These are phyloP conservation scores for Corydoras sp. DNA, from an alignment of 2,113 vertebrate genomes.

Conservation along the genomic window DNA sequence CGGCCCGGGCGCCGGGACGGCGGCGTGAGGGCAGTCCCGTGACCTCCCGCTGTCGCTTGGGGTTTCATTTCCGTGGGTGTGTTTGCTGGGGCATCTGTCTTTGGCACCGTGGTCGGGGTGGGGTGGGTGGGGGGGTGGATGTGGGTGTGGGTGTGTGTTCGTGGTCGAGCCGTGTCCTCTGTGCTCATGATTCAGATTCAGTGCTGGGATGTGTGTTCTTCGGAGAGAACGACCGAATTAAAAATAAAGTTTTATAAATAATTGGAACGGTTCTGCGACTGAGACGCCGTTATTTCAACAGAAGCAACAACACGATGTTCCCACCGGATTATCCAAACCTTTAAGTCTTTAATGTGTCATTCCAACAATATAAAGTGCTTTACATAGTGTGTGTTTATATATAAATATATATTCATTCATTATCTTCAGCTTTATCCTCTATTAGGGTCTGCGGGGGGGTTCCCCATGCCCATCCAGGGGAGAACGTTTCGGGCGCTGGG, in stretches of 20 bases:
- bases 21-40: conserved; percentile 35
- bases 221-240: conserved; percentile 53
- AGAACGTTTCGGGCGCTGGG: no score
- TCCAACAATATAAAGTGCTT: no score
- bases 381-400: no score
- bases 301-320: neutral
- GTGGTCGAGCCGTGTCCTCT: conserved; percentile 52
- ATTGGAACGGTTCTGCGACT: conserved; percentile 35
- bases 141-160: conserved; percentile 3
- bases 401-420: no score
- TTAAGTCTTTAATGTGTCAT: neutral
- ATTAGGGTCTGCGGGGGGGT: no score
- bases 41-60: conserved; percentile 36
- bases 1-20: conserved; percentile 18
- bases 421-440: no score
- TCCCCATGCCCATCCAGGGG: no score
- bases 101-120: conserved; percentile 53
- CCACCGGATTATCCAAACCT: neutral
- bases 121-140: conserved; percentile 1
- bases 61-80: conserved; percentile 33
- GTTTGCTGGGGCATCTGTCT: conserved; percentile 52
- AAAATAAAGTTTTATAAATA: conserved; percentile 69
- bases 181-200: conserved; percentile 59
- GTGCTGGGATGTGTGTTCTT: conserved; percentile 50
- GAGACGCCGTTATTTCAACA: neutral